Base-by-base conservation (phyloP, 2,113 vertebrate species). In the Rhinichthys klamathensis region DNA sequence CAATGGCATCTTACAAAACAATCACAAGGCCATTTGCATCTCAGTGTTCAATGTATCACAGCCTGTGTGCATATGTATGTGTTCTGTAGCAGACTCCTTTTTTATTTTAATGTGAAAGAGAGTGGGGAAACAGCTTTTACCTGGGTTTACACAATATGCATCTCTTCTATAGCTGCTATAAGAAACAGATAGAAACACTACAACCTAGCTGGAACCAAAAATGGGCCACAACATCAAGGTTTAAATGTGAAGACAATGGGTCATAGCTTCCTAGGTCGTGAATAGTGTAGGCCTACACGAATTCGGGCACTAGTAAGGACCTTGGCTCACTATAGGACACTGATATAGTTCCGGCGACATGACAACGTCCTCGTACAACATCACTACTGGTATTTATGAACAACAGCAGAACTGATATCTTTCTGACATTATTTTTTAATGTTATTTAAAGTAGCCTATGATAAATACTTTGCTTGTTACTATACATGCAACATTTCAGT, bases 1-100 rank as follows among this genome's bases (percentile, higher is more conserved):
- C 80, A 82, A 63, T 51, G 54, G 69, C 30, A 58, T 67, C 8
- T 44, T 60, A 18, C 77, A 44, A 79, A 80, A 27, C 77, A 79
- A 79, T 61, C 56, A 44, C 23, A 38, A 35, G 3, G 2, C 15
- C 7, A 80, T 80, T 80, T 80, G n/a, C 78, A 80, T 80, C 23
- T 27, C 13, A 44, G 23, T 80, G 77, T n/a, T 27, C n/a, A 8
- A 44, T 61, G 21, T 38, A 30, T 44, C 15, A 80, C n/a, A 63
- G 23, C 58, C 13, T n/a, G 13, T 58, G 13, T 80, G 35, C 58
- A 80, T 44, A 21, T 80, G n/a, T 1, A 80, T 63, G 78, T 46
- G 4, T 44, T 21, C 41, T 46, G 23, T 1, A 4, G 10, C n/a
- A 27, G n/a, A 11, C 2, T 74, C 78, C 58, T 35, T 58, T 58